These are phyloP conservation scores for Crossocerus cetratus DNA, from an alignment of 2,888 invertebrate species.

Conservation along the genomic window DNA sequence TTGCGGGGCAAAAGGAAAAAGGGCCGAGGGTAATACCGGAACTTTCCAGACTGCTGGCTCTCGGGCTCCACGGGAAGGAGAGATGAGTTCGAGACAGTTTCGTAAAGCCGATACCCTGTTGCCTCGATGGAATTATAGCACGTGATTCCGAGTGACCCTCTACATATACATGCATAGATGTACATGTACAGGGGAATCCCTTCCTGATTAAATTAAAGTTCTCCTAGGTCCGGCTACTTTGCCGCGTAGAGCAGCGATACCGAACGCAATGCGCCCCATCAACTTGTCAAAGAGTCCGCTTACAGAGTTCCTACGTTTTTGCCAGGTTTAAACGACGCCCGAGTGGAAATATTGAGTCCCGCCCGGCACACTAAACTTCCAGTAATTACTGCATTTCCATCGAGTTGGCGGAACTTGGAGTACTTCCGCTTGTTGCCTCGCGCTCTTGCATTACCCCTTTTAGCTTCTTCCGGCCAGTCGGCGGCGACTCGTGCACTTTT, in stretches of 20 bases:
- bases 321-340: background rate
- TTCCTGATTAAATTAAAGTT: conserved; percentile 50
- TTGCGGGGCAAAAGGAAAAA: conserved; percentile 51
- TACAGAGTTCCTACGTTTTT: background rate
- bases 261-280: background rate
- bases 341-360: background rate
- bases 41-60: conserved; percentile 60
- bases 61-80: conserved; percentile 16
- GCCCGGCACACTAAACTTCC: background rate
- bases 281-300: conserved; percentile 2
- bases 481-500: no score
- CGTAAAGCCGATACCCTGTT: conserved; percentile 51
- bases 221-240: conserved; percentile 8
- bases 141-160: conserved; percentile 44
- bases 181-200: conserved; percentile 5
- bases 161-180: no score
- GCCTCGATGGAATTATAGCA: conserved; percentile 53
- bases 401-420: background rate
- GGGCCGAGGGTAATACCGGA: conserved; percentile 47
- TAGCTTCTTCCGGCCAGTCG: no score
- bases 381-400: background rate
- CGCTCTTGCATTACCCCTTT: no score
- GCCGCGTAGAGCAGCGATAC: background rate
- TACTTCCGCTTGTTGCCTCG: background rate
- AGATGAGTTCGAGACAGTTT: conserved; percentile 59